Evolutionary conservation across 2,888 invertebrate genomes (phyloP).

Genomic region (Caenorhabditis sulstoni): DNA sequence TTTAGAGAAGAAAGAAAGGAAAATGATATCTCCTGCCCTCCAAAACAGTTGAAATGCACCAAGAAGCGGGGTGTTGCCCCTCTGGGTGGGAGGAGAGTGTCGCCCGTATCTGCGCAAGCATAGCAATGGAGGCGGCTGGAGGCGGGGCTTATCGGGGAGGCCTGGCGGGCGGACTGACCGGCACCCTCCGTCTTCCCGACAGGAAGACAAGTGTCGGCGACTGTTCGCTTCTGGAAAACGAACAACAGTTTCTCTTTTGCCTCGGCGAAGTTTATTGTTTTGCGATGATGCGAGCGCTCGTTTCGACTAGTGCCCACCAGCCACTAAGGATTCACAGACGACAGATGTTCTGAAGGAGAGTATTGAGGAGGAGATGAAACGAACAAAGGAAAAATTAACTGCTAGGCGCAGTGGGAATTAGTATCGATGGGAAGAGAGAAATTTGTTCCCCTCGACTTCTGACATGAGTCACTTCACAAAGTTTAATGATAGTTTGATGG

Average conservation of each 20-base stretch:
- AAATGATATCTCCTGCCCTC: background rate
- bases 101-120: conserved; percentile 37
- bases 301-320: conserved; percentile 8
- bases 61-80: conserved; percentile 34
- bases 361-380: conserved; percentile 9
- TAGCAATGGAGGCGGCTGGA: conserved; percentile 30
- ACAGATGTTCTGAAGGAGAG: conserved; percentile 41
- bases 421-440: conserved; percentile 34
- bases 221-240: conserved; percentile 36
- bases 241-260: conserved; percentile 23
- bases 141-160: conserved; percentile 31
- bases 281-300: conserved; percentile 9
- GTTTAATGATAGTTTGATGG: conserved; percentile 47
- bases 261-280: conserved; percentile 44
- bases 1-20: conserved; percentile 8
- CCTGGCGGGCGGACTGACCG: conserved; percentile 37
- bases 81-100: conserved; percentile 19
- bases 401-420: conserved; percentile 45
- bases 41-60: conserved; percentile 27
- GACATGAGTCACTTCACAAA: conserved; percentile 1
- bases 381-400: conserved; percentile 43
- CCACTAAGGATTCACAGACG: background rate
- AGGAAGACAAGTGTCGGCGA: conserved; percentile 33
- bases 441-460: conserved; percentile 3
- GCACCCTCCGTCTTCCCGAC: conserved; percentile 23